These are phyloP conservation scores for Netelia fuscicornis DNA, from an alignment of 2,888 invertebrate species.

Conservation along the genomic window DNA sequence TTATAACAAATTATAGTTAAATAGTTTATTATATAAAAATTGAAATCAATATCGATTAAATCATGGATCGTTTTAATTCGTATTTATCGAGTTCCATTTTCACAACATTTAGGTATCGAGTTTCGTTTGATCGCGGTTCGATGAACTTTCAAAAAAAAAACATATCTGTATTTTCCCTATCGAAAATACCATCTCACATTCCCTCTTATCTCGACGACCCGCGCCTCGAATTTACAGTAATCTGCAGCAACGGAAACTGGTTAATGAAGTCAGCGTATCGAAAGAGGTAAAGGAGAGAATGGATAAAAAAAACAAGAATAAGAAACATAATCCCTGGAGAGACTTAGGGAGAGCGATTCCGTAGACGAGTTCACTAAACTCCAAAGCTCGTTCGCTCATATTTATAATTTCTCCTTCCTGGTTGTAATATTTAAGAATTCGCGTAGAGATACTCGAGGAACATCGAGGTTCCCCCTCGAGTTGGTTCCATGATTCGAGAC, in stretches of 20 bases:
- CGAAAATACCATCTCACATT: not conserved
- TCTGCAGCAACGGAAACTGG: slow-evolving; percentile 41
- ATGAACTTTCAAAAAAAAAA: not conserved
- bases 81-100: not conserved
- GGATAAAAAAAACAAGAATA: not conserved
- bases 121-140: not conserved
- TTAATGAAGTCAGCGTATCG: slow-evolving; percentile 27
- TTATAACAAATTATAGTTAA: no score
- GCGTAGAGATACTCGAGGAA: not conserved
- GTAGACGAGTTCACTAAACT: slow-evolving; percentile 61
- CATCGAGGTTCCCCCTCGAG: not conserved
- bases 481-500: slow-evolving; percentile 22
- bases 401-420: slow-evolving; percentile 65
- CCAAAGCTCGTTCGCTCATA: slow-evolving; percentile 38
- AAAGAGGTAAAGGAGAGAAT: slow-evolving; percentile 6
- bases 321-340: not conserved
- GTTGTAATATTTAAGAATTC: slow-evolving; percentile 55
- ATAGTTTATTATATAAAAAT: no score
- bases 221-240: slow-evolving; percentile 28
- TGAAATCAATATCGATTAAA: no score
- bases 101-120: not conserved
- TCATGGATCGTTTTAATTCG: not conserved
- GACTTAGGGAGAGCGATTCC: slow-evolving; percentile 24
- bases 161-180: not conserved
- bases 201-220: not conserved